Base-by-base conservation (phyloP, 2,888 invertebrate genomes). In the Hoplodrina ambigua region DNA sequence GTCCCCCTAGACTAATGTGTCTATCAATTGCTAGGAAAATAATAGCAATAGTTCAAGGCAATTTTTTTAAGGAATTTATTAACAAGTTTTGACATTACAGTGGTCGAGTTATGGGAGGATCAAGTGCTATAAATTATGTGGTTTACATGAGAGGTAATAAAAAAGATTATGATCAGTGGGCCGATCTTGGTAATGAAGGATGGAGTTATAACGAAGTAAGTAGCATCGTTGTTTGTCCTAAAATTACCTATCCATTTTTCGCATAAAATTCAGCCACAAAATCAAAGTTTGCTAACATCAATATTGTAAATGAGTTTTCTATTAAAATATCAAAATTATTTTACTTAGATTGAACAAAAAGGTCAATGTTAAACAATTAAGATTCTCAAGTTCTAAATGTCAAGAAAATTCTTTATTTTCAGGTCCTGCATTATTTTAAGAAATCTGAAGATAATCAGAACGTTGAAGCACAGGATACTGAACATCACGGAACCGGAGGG, bases 31-130 rank as follows among this genome's bases (percentile, higher is more conserved):
- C 25, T 25, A 25, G 33, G 33, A 7, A 5, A 25, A 7, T 17
- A 25, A 59, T n/a, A n/a, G 11, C 17, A 2, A 25, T 25, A 25
- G 0, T 3, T 5, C 4, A 6, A 53, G n/a, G 19, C n/a, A 63
- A n/a, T 50, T 49, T 41, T 20, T 44, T 49, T 19, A 58, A 10
- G 11, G 11, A n/a, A 61, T 50, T 10, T 52, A 44, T 20, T 68
- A 61, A 72, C 6, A 2, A 50, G 63, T 41, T 67, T 81, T 77
- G 60, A 71, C 58, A 72, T 92, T 91, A 52, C 94, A 96, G 96
- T 68, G 97, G 97, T 5, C 97, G 96, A 87, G 97, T 97, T 3
- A 96, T 97, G 96, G 97, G 97, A 19, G 97, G 97, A 4, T 96
- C 97, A 3, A 97, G 97, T 79, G 92, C 97, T 53, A 95, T 97